phyloP scores from a whole-genome alignment of 1,140 invertebrate genomes.

The Drosophila saltans region DNA sequence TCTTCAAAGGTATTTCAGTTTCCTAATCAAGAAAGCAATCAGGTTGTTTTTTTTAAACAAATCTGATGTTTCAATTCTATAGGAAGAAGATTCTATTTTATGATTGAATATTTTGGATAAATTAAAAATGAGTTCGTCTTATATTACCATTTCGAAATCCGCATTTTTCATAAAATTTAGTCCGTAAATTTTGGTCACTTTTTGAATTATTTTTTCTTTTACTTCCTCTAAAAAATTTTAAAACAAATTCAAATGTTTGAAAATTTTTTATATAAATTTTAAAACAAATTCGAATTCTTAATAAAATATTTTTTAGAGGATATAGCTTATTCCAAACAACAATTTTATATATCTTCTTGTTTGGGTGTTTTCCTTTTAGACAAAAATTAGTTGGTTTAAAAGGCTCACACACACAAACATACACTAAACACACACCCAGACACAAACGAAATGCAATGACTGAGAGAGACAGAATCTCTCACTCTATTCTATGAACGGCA shows the following conservation, averaged over 20 bases:
- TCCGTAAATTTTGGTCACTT: no score
- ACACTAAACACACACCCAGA: neutral
- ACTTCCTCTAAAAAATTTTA: no score
- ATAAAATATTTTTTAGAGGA: neutral
- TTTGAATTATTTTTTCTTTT: no score
- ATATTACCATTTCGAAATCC: no score
- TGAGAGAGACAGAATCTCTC: slow-evolving; percentile 2
- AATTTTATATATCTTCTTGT: neutral
- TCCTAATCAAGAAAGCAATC: no score
- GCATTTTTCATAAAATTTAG: no score
- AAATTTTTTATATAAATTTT: neutral
- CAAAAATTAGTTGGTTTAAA: slow-evolving; percentile 74
- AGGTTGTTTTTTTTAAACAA: no score
- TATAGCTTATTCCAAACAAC: neutral
- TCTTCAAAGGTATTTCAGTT: no score
- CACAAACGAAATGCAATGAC: neutral
- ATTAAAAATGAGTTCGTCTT: neutral
- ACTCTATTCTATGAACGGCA: slow-evolving; percentile 28
- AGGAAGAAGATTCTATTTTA: no score
- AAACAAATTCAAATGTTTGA: neutral
- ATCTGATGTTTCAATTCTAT: no score
- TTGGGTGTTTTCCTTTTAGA: slow-evolving; percentile 18
- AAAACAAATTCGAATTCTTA: no score
- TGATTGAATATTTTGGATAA: no score
- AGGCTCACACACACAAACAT: slow-evolving; percentile 55